Percentiles rank a stretch among this genome's conserved stretches.
These are phyloP conservation scores for Thereva unica DNA, from an alignment of 2,888 invertebrate genomes.

Conservation along the genomic window DNA sequence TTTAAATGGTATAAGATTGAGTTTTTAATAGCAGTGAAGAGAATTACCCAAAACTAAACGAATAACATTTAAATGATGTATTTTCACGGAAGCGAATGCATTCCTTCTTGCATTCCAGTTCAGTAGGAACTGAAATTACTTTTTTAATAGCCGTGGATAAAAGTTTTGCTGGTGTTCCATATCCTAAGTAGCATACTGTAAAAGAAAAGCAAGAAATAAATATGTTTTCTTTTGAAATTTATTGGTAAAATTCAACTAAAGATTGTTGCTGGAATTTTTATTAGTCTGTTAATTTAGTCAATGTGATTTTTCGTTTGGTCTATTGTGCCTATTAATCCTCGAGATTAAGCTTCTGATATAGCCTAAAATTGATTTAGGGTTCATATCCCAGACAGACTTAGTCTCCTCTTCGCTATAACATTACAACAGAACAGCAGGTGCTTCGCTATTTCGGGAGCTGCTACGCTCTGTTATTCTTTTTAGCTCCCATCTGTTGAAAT, in stretches of 20 bases:
- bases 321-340: too few species aligned
- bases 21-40: neutral
- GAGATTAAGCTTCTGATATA: too few species aligned
- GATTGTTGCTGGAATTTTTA: neutral
- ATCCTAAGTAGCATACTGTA: conserved; percentile 77
- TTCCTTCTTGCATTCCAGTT: conserved; percentile 71
- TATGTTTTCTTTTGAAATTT: neutral
- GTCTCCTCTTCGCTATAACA: too few species aligned
- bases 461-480: too few species aligned
- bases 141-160: conserved; percentile 68
- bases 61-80: conserved; percentile 71
- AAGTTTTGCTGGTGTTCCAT: conserved; percentile 75
- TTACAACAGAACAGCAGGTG: too few species aligned
- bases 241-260: neutral
- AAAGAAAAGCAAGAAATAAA: conserved; percentile 33
- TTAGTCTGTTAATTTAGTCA: too few species aligned
- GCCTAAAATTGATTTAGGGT: too few species aligned
- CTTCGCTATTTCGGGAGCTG: too few species aligned
- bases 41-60: conserved; percentile 72
- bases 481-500: too few species aligned
- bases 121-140: conserved; percentile 67
- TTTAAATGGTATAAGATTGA: neutral
- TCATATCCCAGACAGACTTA: too few species aligned
- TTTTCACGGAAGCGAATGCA: conserved; percentile 64
- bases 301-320: too few species aligned